Conservation (phyloP, 2,797 vertebrate species). For the Gallinago nigripennis region DNA sequence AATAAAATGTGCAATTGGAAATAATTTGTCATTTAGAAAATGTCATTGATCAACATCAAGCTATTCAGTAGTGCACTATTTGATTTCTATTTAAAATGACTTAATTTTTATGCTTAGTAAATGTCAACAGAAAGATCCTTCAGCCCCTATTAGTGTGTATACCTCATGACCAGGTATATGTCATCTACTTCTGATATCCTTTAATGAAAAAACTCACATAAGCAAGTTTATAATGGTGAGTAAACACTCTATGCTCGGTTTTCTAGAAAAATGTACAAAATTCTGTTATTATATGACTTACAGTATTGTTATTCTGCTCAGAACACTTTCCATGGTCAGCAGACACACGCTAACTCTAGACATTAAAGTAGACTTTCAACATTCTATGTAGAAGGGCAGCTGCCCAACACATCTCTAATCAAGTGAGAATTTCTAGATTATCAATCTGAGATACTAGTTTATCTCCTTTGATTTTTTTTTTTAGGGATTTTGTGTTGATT, state of each 20-base stretch:
- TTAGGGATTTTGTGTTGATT: neutral
- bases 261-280: neutral
- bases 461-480: neutral
- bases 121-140: neutral
- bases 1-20: constrained; percentile 14
- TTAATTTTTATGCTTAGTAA: neutral
- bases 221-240: neutral
- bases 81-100: neutral
- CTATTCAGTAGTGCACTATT: neutral
- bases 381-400: neutral
- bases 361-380: neutral
- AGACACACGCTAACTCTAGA: neutral
- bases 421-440: neutral
- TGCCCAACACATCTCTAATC: neutral
- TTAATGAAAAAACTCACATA: neutral
- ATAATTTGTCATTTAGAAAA: constrained; percentile 21
- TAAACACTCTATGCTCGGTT: neutral
- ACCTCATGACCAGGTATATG: neutral
- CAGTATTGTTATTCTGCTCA: neutral
- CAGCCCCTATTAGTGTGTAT: neutral
- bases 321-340: neutral
- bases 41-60: neutral
- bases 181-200: neutral
- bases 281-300: neutral
- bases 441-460: neutral